These are phyloP conservation scores for Gallinago jamesoni DNA, from an alignment of 2,113 vertebrate species.

Conservation along the genomic window DNA sequence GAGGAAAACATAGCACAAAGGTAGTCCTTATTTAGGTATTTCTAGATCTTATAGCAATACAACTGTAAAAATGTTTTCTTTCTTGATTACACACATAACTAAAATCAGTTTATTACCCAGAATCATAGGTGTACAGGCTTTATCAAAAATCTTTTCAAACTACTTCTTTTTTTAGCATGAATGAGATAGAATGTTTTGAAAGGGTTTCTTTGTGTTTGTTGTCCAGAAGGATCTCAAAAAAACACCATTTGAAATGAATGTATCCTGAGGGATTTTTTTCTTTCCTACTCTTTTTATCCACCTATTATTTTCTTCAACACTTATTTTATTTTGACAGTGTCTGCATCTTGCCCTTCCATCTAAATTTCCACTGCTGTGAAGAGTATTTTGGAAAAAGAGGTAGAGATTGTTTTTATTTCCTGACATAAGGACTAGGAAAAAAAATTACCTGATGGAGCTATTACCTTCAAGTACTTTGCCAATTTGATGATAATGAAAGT, in stretches of 20 bases:
- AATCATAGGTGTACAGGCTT: neutral
- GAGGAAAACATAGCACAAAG: neutral
- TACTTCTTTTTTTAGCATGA: neutral
- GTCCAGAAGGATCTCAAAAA: neutral
- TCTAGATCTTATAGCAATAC: neutral
- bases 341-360: neutral
- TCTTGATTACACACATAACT: neutral
- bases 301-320: neutral
- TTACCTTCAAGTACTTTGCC: conserved; percentile 57
- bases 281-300: neutral
- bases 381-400: conserved; percentile 11
- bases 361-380: conserved; percentile 6
- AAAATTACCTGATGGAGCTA: conserved; percentile 43
- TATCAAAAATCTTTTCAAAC: neutral
- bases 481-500: conserved; percentile 69
- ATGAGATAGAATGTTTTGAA: neutral
- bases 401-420: neutral
- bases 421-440: conserved; percentile 26
- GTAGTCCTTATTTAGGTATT: neutral
- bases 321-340: conserved; percentile 18
- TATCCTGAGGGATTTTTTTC: neutral
- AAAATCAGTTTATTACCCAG: neutral
- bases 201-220: neutral
- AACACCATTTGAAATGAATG: neutral
- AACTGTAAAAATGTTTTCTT: neutral